These are phyloP conservation scores for Asarcornis scutulata DNA, from an alignment of 2,113 vertebrate genomes.

Conservation along the genomic window DNA sequence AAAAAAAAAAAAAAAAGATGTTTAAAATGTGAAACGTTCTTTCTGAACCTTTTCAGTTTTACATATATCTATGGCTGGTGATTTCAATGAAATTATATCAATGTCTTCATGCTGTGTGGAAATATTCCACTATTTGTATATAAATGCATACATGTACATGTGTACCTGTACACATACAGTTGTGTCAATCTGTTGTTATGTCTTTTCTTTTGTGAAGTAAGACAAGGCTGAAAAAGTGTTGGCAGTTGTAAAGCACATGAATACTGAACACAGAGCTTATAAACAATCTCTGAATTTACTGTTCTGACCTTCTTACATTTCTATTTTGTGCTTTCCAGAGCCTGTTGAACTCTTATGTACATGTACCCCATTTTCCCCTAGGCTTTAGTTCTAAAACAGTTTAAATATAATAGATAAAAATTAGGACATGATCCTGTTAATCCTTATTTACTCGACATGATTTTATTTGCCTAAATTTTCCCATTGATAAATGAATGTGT, in stretches of 20 bases:
- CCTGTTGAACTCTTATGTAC: not conserved
- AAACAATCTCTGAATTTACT: not conserved
- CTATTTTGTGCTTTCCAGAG: not conserved
- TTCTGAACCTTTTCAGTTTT: not conserved
- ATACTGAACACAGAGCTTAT: not conserved
- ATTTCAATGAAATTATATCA: not conserved
- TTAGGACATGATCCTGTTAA: not conserved
- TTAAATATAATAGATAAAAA: conserved; percentile 21
- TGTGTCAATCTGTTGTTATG: not conserved
- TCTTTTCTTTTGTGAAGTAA: not conserved
- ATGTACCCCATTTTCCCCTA: not conserved
- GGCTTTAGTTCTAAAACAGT: not conserved
- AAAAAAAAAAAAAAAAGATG: no score
- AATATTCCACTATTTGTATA: not conserved
- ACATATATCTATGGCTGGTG: not conserved
- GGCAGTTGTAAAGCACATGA: not conserved
- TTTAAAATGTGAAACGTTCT: not conserved
- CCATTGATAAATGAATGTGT: not conserved
- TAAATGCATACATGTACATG: not conserved
- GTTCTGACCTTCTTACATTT: not conserved
- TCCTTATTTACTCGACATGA: not conserved
- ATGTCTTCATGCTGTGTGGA: not conserved
- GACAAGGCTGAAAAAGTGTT: not conserved
- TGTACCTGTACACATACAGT: not conserved
- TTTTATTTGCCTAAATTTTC: not conserved